Conservation (phyloP, 2,888 invertebrate species). For the Amiota minor region DNA sequence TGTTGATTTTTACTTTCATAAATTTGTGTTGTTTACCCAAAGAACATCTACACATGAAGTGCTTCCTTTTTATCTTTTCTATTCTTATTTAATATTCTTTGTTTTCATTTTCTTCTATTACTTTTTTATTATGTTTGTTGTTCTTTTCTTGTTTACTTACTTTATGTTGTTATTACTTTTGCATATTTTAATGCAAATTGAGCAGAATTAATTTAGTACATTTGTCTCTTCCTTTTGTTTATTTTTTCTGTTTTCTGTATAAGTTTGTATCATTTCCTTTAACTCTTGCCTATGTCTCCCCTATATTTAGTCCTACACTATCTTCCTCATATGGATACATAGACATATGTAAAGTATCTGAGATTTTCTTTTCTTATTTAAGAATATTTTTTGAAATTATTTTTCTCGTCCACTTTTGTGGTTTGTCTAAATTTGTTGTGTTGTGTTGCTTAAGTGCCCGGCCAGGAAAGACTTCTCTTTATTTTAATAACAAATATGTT, state of each 20-base stretch:
- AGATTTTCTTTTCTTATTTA: constrained; percentile 63
- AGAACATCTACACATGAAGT: not conserved
- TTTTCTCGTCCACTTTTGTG: constrained; percentile 34
- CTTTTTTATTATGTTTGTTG: constrained; percentile 28
- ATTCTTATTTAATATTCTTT: not conserved
- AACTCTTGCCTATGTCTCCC: not conserved
- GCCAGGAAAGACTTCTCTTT: constrained; percentile 29
- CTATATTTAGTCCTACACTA: not conserved
- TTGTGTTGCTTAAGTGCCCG: constrained; percentile 53
- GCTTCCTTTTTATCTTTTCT: constrained; percentile 2
- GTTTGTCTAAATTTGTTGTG: not conserved
- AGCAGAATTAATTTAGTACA: constrained; percentile 68
- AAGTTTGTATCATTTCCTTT: not conserved
- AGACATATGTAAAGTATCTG: constrained; percentile 52
- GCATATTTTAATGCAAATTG: constrained; percentile 69
- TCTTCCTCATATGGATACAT: constrained; percentile 39
- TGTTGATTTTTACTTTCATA: not conserved
- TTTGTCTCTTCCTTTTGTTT: constrained; percentile 49
- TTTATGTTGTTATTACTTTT: constrained; percentile 53
- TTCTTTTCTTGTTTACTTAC: constrained; percentile 36
- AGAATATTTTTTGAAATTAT: constrained; percentile 61
- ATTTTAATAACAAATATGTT: constrained; percentile 17
- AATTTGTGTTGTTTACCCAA: not conserved
- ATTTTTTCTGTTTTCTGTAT: constrained; percentile 23
- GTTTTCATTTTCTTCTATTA: constrained; percentile 7